These are phyloP conservation scores for Erpobdella octoculata DNA, from an alignment of 2,888 invertebrate species.

Conservation along the genomic window DNA sequence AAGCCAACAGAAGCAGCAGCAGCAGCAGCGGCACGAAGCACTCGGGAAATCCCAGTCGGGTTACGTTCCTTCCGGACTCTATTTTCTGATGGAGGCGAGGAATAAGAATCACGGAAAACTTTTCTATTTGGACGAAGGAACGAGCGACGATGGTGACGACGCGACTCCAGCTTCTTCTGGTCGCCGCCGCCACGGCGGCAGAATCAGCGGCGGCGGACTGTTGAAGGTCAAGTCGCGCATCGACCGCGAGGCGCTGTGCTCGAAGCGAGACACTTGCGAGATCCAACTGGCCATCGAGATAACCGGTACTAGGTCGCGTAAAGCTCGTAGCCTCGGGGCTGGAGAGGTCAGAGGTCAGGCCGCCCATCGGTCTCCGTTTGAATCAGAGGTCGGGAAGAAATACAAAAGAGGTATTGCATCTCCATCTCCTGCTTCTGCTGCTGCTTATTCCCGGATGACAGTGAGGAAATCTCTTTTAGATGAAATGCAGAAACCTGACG, in stretches of 20 bases:
- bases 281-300: conserved; percentile 18
- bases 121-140: conserved; percentile 9
- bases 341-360: too few relatives aligned
- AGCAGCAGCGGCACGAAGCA: neutral
- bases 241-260: conserved; percentile 16
- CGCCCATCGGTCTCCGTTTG: neutral
- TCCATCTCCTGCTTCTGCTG: too few relatives aligned
- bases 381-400: neutral
- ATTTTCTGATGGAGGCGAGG: conserved; percentile 6
- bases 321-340: neutral
- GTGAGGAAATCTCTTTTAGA: neutral
- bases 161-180: neutral
- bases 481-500: neutral
- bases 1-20: neutral
- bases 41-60: neutral
- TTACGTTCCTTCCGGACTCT: neutral
- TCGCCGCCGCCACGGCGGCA: neutral
- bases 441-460: neutral
- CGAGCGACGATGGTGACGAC: neutral
- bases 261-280: neutral
- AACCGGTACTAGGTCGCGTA: neutral
- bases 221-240: conserved; percentile 19
- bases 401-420: neutral
- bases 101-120: conserved; percentile 19
- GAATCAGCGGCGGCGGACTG: neutral